Percentiles rank a stretch among this genome's conserved stretches.
Evolutionary conservation across 2,797 vertebrate species (phyloP).

Genomic region (Cyclura pinguis): DNA sequence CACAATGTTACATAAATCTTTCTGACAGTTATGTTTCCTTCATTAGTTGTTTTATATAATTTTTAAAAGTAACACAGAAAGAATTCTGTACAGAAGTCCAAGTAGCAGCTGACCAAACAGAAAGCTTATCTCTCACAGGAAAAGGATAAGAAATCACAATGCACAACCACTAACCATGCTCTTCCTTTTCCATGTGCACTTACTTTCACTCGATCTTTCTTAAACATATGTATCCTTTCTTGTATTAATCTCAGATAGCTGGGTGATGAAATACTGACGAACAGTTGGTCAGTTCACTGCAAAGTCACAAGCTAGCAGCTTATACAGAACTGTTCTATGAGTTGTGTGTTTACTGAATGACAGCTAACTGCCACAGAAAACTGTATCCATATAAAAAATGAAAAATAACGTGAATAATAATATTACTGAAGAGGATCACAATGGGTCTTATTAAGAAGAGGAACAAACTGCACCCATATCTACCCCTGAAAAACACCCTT

Average conservation of each 20-base stretch:
- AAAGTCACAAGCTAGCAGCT: neutral
- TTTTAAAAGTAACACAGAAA: neutral
- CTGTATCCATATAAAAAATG: neutral
- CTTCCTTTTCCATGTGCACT: neutral
- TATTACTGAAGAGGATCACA: too few species aligned
- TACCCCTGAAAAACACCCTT: neutral
- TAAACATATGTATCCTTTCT: neutral
- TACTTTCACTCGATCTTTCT: neutral
- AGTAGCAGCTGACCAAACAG: neutral
- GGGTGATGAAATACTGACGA: neutral
- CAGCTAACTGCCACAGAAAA: neutral
- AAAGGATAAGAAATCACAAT: neutral
- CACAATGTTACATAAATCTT: neutral
- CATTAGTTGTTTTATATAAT: neutral
- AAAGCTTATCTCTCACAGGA: neutral
- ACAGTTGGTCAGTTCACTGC: neutral
- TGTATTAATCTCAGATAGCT: neutral
- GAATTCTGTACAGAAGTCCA: neutral
- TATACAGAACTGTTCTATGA: neutral
- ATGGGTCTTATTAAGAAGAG: neutral
- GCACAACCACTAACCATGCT: neutral
- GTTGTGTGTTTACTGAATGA: neutral
- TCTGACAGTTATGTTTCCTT: neutral
- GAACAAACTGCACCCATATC: neutral
- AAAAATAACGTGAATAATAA: neutral